phyloP scores from a whole-genome alignment of 2,797 vertebrate species.

The Falco rusticolus region DNA sequence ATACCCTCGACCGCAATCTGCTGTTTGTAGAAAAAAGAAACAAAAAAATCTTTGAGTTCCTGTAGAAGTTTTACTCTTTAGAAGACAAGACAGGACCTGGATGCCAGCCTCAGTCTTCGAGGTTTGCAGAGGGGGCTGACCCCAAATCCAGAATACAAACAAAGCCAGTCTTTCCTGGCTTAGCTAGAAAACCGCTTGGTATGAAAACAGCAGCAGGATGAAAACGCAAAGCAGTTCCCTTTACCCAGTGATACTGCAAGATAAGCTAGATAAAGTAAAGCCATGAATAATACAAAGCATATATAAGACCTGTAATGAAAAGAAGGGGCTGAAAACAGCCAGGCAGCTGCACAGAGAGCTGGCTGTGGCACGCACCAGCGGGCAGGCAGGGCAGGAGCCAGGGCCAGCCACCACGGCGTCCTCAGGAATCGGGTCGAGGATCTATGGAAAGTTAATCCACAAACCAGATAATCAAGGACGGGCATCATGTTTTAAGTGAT shows the following conservation, averaged over 20 bases:
- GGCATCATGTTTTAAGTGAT: neutral
- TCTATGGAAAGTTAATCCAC: neutral
- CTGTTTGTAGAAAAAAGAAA: neutral
- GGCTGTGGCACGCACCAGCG: rapidly evolving
- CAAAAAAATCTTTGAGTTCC: neutral
- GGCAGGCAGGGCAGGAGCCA: neutral
- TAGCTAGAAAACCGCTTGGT: neutral
- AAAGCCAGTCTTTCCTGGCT: neutral
- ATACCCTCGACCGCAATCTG: neutral
- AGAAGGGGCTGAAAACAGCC: neutral
- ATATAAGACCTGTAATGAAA: neutral
- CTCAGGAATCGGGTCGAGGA: neutral
- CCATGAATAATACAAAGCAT: neutral
- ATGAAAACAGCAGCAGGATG: neutral
- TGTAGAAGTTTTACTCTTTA: neutral
- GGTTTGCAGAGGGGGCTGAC: neutral
- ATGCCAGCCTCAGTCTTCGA: neutral
- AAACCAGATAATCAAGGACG: neutral
- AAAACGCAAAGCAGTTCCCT: neutral
- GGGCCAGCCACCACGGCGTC: neutral
- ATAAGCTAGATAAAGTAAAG: neutral
- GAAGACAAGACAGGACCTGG: neutral
- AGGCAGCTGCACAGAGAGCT: neutral
- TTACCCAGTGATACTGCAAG: rapidly evolving
- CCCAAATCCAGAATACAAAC: neutral